Conservation (phyloP, 2,888 invertebrate species). For the Alsophila aescularia region DNA sequence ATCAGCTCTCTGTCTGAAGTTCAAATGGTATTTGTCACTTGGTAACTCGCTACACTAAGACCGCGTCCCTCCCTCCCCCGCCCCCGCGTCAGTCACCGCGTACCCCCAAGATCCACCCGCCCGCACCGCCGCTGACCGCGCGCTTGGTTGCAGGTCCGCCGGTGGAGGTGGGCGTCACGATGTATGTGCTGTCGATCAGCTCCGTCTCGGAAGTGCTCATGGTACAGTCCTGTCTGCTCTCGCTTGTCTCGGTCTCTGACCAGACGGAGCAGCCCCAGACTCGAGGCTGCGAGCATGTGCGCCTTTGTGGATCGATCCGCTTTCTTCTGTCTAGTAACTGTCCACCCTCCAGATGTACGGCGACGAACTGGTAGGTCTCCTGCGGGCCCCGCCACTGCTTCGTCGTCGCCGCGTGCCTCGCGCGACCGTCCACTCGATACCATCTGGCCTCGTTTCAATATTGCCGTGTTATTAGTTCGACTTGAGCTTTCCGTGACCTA, state of each 20-base stretch:
- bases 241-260: conserved; percentile 49
- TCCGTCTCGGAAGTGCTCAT: conserved; percentile 99
- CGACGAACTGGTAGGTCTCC: conserved; percentile 31
- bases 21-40: conserved; percentile 84
- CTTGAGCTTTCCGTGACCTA: conserved; percentile 32
- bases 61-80: conserved; percentile 38
- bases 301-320: conserved; percentile 51
- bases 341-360: conserved; percentile 35
- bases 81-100: conserved; percentile 30
- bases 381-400: conserved; percentile 1
- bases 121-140: conserved; percentile 83
- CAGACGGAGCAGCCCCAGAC: conserved; percentile 57
- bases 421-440: conserved; percentile 12
- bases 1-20: conserved; percentile 94
- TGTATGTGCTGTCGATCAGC: conserved; percentile 99
- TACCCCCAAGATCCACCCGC: conserved; percentile 30
- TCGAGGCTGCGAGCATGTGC: conserved; percentile 82
- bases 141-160: conserved; percentile 94
- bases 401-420: not conserved
- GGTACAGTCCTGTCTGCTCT: conserved; percentile 87
- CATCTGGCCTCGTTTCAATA: conserved; percentile 31
- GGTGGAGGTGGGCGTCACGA: conserved; percentile 98
- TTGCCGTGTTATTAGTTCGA: conserved; percentile 23
- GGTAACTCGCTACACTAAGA: conserved; percentile 28
- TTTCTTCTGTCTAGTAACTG: conserved; percentile 48